Evolutionary conservation across 2,888 invertebrate genomes (phyloP), one percentile per base, ranked within the genome.

Genomic region (Octonoba sinensis): DNA sequence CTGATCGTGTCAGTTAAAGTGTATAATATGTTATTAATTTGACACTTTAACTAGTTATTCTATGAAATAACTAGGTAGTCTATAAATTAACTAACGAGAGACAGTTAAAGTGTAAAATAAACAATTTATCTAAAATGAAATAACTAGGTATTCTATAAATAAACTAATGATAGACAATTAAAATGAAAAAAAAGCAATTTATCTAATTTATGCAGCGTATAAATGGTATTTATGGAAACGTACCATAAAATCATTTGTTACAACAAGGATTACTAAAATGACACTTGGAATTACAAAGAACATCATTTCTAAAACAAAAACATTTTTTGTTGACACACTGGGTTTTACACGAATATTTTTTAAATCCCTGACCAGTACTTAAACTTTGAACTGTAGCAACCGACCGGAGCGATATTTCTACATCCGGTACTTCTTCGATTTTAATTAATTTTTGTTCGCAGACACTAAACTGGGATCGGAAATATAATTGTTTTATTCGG

Each of bases 371-470:
- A 65, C 65, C 74, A 57, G 65, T 74, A 74, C 65, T 65, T 56
- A 65, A 74, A 65, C 65, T 74, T 74, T 74, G 57, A 74, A 65
- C 65, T 74, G 65, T 65, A 74, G 74, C 74, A 74, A 74, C 74
- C 56, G 74, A 74, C 65, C 74, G 74, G 65, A 74, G 65, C 65
- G 74, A 74, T 74, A 54, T 74, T 65, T 74, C 74, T 74, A 65
- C 57, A 65, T 74, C 65, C 65, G 74, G 65, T 65, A 74, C 65
- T 74, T 74, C 74, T 74, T 74, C 74, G 57, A 76, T 76, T 69
- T 51, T 69, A 76, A 76, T 76, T 69, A 76, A 51, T 76, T 76
- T 76, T 76, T 75, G 75, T 59, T 75, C 59, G 59, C 75, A 75
- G 75, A 75, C 54, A 70, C 56, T 62, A 62, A 70, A 51, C 36